A percentile compares a stretch with the other conserved stretches of the same genome.
These are phyloP conservation scores for Danio albolineatus DNA, from an alignment of 2,797 vertebrate genomes.

Conservation along the genomic window DNA sequence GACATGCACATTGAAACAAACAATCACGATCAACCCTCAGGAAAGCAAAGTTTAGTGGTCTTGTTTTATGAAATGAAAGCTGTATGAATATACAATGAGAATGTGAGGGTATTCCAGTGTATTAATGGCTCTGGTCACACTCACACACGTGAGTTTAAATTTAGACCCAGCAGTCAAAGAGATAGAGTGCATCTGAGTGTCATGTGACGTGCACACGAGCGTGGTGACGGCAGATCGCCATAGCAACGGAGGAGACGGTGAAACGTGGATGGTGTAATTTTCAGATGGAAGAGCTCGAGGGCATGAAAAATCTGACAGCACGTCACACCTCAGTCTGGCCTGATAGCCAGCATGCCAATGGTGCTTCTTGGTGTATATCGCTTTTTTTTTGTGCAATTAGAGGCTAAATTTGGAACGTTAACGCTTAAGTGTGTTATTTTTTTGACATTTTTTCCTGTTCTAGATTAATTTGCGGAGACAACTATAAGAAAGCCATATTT, in stretches of 20 bases:
- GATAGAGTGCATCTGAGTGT: constrained; percentile 31
- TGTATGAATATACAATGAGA: neutral
- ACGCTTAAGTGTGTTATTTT: neutral
- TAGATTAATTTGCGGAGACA: neutral
- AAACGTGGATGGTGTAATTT: constrained; percentile 43
- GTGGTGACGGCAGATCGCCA: constrained; percentile 54
- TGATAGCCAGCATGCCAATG: constrained; percentile 16
- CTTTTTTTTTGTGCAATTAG: neutral
- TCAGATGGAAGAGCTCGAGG: constrained; percentile 36
- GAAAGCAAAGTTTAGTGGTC: neutral
- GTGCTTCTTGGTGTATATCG: neutral
- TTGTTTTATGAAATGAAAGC: neutral
- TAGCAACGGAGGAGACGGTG: constrained; percentile 56
- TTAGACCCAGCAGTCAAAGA: constrained; percentile 52
- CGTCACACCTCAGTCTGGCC: constrained; percentile 22
- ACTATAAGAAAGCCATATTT: neutral
- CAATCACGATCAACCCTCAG: neutral
- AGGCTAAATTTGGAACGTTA: constrained; percentile 9
- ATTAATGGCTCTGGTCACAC: constrained; percentile 37
- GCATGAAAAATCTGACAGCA: constrained; percentile 32
- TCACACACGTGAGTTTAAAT: constrained; percentile 54
- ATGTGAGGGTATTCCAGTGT: constrained; percentile 22
- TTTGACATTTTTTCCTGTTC: neutral
- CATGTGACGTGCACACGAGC: constrained; percentile 46
- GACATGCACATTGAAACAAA: constrained; percentile 32